Base-by-base conservation (phyloP, 2,888 invertebrate genomes). In the Apodemia hepburni region DNA sequence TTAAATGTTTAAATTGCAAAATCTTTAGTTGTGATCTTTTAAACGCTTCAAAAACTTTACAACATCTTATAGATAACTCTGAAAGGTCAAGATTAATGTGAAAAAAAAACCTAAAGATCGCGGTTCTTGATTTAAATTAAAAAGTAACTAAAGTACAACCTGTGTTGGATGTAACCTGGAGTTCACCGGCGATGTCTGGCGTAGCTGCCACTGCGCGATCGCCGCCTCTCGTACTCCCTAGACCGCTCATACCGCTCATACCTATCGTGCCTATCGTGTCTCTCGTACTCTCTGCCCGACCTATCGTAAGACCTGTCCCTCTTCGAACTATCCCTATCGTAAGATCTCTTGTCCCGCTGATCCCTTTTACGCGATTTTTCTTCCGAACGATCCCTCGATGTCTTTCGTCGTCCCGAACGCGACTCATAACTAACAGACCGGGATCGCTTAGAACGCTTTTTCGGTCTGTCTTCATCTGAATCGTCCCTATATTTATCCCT, bases 161-260 rank as follows among this genome's bases (percentile, higher is more conserved):
- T 91, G 82, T 75, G 71, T 70, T 18, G 67, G 68, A 62, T 69
- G 81, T 83, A 85, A 87, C 87, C 88, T 87, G 83, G 70, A 71
- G 82, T 79, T 90, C 89, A 90, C 73, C 90, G 87, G 66, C 90
- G 88, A 65, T 85, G 85, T 66, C 88, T 77, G 69, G 77, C 70
- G 70, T 77, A 80, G 77, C 84, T 83, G 77, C 78, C 80, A 72
- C 84, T 84, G 75, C 85, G 82, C 65, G 83, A 80, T 49, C 86
- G 80, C 62, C 85, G 77, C 68, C 85, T 75, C 70, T 83, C 84
- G 79, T 79, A 72, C 75, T 87, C 85, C 85, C 87, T 86, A 85
- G 77, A 77, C 74, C 89, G 86, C 78, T 85, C 88, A 87, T 89
- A 87, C 87, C 84, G 87, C 83, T 89, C 87, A 75, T 45, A 5